phyloP scores from a whole-genome alignment of 1,140 invertebrate species.

The Chymomyza costata region DNA sequence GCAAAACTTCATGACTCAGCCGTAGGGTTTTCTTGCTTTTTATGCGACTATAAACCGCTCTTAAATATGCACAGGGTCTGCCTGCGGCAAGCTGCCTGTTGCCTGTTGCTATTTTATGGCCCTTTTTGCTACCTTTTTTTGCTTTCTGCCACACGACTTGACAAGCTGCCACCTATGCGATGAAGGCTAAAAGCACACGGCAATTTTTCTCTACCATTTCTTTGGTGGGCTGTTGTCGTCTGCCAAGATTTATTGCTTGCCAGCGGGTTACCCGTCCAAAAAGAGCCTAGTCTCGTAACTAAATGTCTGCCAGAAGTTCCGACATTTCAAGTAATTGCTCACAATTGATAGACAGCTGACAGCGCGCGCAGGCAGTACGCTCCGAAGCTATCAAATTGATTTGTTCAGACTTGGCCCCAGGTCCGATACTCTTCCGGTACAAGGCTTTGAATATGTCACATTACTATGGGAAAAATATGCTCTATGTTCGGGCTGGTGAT shows the following conservation, averaged over 20 bases:
- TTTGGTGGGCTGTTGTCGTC: background rate
- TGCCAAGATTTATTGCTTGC: slow-evolving; percentile 50
- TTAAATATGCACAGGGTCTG: slow-evolving; percentile 33
- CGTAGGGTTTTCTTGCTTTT: too few relatives aligned
- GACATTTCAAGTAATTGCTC: slow-evolving; percentile 51
- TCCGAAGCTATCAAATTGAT: slow-evolving; percentile 15
- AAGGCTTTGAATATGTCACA: slow-evolving; percentile 3
- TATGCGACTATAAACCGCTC: slow-evolving; percentile 22
- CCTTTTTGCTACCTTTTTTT: slow-evolving; percentile 30
- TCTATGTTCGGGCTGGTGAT: background rate
- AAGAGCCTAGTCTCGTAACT: slow-evolving; percentile 18
- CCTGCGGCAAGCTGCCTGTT: slow-evolving; percentile 24
- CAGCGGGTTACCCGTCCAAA: slow-evolving; percentile 13
- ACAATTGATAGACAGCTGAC: slow-evolving; percentile 49
- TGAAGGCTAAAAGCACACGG: too few relatives aligned
- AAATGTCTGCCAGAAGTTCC: slow-evolving; percentile 11
- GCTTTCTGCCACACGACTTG: slow-evolving; percentile 27
- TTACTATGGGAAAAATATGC: slow-evolving; percentile 15
- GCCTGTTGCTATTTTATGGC: slow-evolving; percentile 52
- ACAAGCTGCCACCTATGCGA: slow-evolving; percentile 15
- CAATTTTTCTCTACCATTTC: too few relatives aligned
- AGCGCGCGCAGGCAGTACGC: background rate
- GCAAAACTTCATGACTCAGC: slow-evolving; percentile 19
- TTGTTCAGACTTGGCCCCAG: background rate
- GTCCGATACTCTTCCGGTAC: too few relatives aligned